Conservation (phyloP, 2,888 invertebrate species). For the Altica lythri region DNA sequence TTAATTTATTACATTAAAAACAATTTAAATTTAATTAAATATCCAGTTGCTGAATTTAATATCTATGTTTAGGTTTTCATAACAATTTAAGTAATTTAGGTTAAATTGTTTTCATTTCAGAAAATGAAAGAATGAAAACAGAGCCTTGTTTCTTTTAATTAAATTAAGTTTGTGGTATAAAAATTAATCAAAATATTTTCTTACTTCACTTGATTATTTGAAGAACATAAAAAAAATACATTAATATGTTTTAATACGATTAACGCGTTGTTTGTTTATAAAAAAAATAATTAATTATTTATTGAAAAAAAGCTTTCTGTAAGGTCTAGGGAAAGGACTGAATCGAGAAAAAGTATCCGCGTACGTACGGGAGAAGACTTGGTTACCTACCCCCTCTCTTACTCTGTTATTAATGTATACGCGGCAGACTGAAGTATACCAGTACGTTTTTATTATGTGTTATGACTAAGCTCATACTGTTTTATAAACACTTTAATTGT, state of each 20-base stretch:
- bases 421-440: too few species aligned
- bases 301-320: background rate
- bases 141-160: background rate
- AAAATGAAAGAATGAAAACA: background rate
- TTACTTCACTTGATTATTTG: too few species aligned
- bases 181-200: background rate
- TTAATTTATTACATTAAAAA: background rate
- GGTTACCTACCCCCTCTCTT: too few species aligned
- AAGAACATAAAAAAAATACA: background rate
- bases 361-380: too few species aligned
- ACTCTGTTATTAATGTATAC: too few species aligned
- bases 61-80: background rate
- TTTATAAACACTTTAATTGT: too few species aligned
- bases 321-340: background rate
- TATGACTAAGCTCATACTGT: too few species aligned
- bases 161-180: background rate
- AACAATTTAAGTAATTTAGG: constrained; percentile 4
- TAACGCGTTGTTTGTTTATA: background rate
- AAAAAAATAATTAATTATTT: background rate
- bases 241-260: background rate
- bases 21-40: constrained; percentile 4
- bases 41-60: constrained; percentile 1
- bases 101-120: constrained; percentile 3
- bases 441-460: too few species aligned
- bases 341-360: too few species aligned